phyloP scores from a whole-genome alignment of 2,113 vertebrate species.

The Psophia crepitans region DNA sequence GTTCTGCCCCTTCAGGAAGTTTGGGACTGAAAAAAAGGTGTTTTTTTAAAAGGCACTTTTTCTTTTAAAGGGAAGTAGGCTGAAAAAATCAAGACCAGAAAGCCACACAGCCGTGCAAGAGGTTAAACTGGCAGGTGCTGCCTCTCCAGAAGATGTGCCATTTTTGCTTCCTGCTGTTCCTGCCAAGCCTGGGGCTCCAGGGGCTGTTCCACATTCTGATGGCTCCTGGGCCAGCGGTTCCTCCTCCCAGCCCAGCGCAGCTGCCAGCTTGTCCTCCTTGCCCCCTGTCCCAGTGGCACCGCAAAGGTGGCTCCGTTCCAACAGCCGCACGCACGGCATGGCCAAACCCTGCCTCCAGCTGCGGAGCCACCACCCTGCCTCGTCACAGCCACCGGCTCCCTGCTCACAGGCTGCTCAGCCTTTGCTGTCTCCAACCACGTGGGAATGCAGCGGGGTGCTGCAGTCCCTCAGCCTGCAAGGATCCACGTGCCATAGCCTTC shows the following conservation, averaged over 20 bases:
- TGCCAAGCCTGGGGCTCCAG: background rate
- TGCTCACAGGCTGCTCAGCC: background rate
- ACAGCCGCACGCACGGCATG: rapidly evolving
- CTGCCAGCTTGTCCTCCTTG: background rate
- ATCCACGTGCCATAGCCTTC: background rate
- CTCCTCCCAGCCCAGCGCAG: background rate
- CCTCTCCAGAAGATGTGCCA: background rate
- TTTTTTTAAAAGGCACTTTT: background rate
- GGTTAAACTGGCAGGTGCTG: background rate
- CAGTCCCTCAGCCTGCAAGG: rapidly evolving
- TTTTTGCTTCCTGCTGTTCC: background rate
- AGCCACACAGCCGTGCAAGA: background rate
- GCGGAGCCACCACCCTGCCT: background rate
- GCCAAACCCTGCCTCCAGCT: background rate
- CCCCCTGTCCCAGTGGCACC: background rate
- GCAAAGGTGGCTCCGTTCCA: background rate
- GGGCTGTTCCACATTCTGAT: background rate
- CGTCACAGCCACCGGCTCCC: rapidly evolving
- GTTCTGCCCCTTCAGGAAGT: background rate
- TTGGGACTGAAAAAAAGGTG: background rate
- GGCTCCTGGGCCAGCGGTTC: rapidly evolving
- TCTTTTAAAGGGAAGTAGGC: background rate
- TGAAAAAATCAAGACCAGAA: background rate
- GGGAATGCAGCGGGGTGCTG: background rate
- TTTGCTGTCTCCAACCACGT: rapidly evolving